Base-by-base conservation (phyloP, 2,888 invertebrate genomes). In the Ophion slaviceki region DNA sequence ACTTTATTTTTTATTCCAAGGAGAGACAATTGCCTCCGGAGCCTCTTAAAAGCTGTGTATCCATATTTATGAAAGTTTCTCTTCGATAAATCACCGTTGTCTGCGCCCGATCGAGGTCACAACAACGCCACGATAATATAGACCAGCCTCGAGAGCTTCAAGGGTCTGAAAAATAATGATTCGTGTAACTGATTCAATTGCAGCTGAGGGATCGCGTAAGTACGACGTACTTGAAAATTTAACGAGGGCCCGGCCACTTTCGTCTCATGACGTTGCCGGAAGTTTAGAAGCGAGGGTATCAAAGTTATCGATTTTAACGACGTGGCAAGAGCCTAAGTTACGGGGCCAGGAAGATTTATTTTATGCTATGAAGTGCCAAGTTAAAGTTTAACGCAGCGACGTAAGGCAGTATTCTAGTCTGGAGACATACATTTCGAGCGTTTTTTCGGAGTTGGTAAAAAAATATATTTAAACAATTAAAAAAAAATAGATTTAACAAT, bases 161-260 rank as follows among this genome's bases (percentile, higher is more conserved):
- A 28, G 74, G 36, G 40, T 57, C 62, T 71, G 72, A 67, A 72
- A 78, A 85, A 88, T 87, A 88, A 86, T 83, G 85, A 75, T 59
- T 45, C 72, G 47, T 66, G 28, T 84, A 88, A 88, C 85, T 88
- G 82, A 88, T 86, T 85, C 86, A 81, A 88, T 88, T 88, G 86
- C 76, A 80, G 80, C 11, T 57, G n/a, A 47, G 79, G 28, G 59
- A 78, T 57, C 66, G 59, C 59, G 24, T 24, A 24, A 67, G 67
- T 67, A 68, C 45, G n/a, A 78, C 28, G 62, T 79, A 36, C 62
- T 79, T 57, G 62, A 47, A 71, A 79, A 79, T 28, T 70, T 71
- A 32, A 61, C 28, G 62, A 74, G 61, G 11, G 45, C 47, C 59
- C 47, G 32, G 45, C 59, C 47, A 32, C 79, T 71, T 62, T 71